Evolutionary conservation across 1,140 invertebrate genomes (phyloP).

Genomic region (Lethrus apterus): DNA sequence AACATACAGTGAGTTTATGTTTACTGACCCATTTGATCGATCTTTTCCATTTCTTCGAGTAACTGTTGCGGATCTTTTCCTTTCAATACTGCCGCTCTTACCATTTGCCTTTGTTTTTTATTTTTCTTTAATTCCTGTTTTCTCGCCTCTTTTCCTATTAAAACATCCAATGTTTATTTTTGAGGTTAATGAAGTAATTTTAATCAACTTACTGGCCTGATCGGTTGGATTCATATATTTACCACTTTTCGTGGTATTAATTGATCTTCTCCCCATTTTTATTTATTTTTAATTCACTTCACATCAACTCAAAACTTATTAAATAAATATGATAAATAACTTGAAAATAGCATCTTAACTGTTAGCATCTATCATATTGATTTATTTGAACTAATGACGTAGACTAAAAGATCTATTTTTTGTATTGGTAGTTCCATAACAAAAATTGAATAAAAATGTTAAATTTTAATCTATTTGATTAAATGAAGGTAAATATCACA

Average conservation of each 20-base stretch:
- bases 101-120: constrained; percentile 92
- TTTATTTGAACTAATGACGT: too few species aligned
- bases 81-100: constrained; percentile 92
- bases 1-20: too few species aligned
- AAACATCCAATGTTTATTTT: constrained; percentile 13
- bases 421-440: too few species aligned
- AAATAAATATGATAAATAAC: too few species aligned
- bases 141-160: constrained; percentile 88
- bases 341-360: too few species aligned
- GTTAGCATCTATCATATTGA: too few species aligned
- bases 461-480: too few species aligned
- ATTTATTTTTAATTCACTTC: constrained; percentile 5
- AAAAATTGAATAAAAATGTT: too few species aligned
- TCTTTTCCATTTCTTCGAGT: constrained; percentile 92
- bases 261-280: constrained; percentile 89
- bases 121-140: constrained; percentile 98
- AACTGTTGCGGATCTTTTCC: constrained; percentile 95
- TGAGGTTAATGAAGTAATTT: constrained; percentile 18
- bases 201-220: constrained; percentile 81
- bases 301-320: too few species aligned
- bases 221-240: constrained; percentile 99
- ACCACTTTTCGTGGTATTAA: constrained; percentile 99
- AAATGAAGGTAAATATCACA: too few species aligned
- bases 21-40: constrained; percentile 91
- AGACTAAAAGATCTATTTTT: too few species aligned